A percentile compares a stretch with the other conserved stretches of the same genome.
Evolutionary conservation across 2,797 vertebrate species (phyloP).

Genomic region (Sebastes ruberrimus): DNA sequence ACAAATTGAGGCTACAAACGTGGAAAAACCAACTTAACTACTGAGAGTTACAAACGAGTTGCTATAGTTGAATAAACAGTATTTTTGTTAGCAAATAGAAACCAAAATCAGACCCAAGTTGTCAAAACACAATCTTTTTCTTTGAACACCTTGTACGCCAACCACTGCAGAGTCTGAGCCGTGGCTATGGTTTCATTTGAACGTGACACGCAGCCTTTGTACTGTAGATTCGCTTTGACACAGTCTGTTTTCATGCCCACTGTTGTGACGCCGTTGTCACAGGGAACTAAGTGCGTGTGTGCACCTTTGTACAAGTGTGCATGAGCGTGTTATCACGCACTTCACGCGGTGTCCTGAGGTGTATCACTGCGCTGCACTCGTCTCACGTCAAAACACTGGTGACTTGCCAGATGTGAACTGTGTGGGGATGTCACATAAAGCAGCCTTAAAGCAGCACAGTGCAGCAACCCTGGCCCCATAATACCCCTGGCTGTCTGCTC

Average conservation of each 20-base stretch:
- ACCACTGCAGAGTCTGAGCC: background rate
- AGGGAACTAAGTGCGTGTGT: constrained; percentile 17
- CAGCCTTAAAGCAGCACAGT: constrained; percentile 17
- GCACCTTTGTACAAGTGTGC: constrained; percentile 17
- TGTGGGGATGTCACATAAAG: constrained; percentile 52
- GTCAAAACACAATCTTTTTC: background rate
- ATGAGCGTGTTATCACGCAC: background rate
- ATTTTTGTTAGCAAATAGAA: background rate
- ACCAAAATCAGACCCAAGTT: background rate
- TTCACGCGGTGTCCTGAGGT: constrained; percentile 21
- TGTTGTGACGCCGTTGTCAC: constrained; percentile 57
- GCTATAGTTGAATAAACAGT: background rate
- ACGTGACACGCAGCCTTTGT: constrained; percentile 28
- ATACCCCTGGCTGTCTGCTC: constrained; percentile 32
- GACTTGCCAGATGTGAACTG: constrained; percentile 53
- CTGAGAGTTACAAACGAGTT: background rate
- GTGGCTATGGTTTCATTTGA: constrained; percentile 11
- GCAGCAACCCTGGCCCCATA: constrained; percentile 21
- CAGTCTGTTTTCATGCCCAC: constrained; percentile 34
- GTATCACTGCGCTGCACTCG: constrained; percentile 29
- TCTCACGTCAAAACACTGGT: constrained; percentile 62
- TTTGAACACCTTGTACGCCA: background rate
- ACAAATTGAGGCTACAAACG: background rate
- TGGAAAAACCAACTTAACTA: background rate
- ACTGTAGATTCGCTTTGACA: constrained; percentile 44